These are phyloP conservation scores for Temnopleurus reevesii DNA, from an alignment of 53 echinoderm and acorn worm species.

Conservation along the genomic window DNA sequence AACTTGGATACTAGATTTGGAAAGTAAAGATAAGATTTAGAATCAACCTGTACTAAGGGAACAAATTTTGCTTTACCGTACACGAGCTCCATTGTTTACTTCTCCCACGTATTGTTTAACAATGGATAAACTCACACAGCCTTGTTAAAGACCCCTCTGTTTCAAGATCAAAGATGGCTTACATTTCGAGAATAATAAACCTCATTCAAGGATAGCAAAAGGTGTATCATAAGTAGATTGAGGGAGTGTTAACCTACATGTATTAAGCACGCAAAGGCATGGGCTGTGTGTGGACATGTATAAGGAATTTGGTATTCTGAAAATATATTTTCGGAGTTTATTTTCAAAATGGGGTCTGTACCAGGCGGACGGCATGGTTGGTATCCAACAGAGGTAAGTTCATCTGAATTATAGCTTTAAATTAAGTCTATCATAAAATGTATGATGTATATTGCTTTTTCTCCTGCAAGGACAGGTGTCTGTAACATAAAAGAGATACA, in stretches of 20 bases:
- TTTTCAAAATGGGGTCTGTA: conserved; percentile 35
- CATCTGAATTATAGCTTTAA: no score
- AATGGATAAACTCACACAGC: not conserved
- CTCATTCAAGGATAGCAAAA: not conserved
- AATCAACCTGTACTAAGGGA: no score
- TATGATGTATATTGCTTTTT: no score
- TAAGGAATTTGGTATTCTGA: not conserved
- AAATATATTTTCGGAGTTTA: not conserved
- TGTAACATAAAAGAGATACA: no score
- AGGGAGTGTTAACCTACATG: not conserved
- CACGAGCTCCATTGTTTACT: no score
- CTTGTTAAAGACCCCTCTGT: not conserved
- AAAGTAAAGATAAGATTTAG: no score
- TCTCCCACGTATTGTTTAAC: no score
- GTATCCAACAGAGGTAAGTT: not conserved
- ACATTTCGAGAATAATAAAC: not conserved
- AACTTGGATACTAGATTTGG: no score
- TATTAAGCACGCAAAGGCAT: not conserved
- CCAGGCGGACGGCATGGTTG: not conserved
- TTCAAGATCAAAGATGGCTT: not conserved
- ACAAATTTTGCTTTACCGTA: no score
- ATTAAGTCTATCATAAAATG: no score
- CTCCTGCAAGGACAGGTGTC: no score
- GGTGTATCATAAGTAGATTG: not conserved
- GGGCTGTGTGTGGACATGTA: no score